Conservation (phyloP, 2,113 vertebrate genomes). For the Podiceps cristatus region DNA sequence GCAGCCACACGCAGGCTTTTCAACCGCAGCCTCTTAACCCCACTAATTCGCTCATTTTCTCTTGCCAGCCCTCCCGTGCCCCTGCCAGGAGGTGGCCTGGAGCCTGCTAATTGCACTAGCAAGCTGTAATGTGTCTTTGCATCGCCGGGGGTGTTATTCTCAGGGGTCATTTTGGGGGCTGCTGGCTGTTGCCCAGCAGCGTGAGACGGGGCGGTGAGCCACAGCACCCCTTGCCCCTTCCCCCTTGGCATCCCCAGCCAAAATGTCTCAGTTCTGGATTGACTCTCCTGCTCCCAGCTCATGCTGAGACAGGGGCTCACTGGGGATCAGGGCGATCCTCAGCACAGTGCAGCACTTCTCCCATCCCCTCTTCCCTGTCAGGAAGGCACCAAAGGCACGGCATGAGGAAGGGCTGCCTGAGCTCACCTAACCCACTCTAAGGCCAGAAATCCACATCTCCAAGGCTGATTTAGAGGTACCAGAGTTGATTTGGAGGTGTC, state of each 20-base stretch:
- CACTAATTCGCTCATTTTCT: constrained; percentile 1
- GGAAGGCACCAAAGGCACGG: background rate
- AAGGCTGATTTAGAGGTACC: background rate
- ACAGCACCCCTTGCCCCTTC: background rate
- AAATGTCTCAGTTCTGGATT: background rate
- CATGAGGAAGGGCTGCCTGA: background rate
- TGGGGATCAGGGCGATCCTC: background rate
- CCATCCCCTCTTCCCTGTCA: background rate
- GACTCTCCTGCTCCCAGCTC: background rate
- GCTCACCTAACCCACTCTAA: background rate
- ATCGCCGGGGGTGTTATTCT: background rate
- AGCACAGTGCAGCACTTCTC: rapidly evolving
- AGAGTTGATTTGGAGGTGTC: background rate
- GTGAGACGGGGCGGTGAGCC: background rate
- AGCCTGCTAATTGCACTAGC: constrained; percentile 14
- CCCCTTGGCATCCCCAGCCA: background rate
- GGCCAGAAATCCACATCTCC: background rate
- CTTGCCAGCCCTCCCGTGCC: background rate
- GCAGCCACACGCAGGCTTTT: background rate
- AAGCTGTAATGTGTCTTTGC: background rate
- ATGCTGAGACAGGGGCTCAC: background rate
- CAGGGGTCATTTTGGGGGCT: background rate
- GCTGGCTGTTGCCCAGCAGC: background rate
- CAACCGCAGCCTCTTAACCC: background rate
- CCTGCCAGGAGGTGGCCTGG: background rate